A percentile compares a stretch with the other conserved stretches of the same genome.
These are phyloP conservation scores for Alauda arvensis DNA, from an alignment of 2,797 vertebrate genomes.

Conservation along the genomic window DNA sequence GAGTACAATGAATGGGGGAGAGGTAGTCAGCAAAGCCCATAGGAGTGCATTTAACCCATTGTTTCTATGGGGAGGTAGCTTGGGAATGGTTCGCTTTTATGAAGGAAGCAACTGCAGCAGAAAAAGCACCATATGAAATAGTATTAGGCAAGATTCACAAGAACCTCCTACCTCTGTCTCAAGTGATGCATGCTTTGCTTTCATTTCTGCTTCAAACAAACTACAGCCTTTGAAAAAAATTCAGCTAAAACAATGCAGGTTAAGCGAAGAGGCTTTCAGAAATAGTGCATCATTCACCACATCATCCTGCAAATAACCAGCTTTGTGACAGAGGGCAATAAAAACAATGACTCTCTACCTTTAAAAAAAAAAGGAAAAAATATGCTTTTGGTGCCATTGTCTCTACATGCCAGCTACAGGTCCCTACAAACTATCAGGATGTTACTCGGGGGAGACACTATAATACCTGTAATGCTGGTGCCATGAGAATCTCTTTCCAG, in stretches of 20 bases:
- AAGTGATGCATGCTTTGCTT: neutral
- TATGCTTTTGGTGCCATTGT: neutral
- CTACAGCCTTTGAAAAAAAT: neutral
- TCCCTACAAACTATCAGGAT: conserved; percentile 9
- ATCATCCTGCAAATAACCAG: neutral
- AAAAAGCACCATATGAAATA: neutral
- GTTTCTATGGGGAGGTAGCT: neutral
- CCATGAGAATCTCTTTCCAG: neutral
- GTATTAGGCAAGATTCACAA: neutral
- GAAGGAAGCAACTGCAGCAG: neutral
- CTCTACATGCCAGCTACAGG: neutral
- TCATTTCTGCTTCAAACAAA: neutral
- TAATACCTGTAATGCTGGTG: neutral
- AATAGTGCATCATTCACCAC: neutral
- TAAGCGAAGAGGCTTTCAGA: neutral
- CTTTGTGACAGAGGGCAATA: neutral
- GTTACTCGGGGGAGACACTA: conserved; percentile 2
- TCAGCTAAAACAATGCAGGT: neutral
- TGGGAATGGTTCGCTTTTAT: neutral
- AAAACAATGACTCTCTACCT: neutral
- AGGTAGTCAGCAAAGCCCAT: neutral
- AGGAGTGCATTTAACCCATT: no score
- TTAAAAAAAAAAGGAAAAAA: neutral
- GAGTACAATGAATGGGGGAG: fast-evolving
- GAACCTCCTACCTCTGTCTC: neutral